Evolutionary conservation across 1,140 invertebrate species (phyloP), one percentile per base, ranked within the genome.

Genomic region (Galleria mellonella): DNA sequence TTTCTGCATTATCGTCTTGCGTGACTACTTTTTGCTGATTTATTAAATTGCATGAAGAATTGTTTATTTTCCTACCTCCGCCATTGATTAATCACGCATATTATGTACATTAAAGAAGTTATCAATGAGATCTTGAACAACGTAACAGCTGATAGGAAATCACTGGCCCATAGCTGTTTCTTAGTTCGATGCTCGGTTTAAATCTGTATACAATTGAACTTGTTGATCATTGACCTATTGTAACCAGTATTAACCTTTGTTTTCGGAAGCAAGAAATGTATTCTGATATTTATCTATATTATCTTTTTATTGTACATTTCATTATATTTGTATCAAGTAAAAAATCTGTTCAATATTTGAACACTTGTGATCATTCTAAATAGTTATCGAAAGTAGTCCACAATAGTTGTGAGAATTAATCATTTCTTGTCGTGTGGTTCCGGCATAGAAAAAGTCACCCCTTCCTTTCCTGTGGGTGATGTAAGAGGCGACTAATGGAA

Each of bases 21-120:
- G 49, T 51, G 62, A 64, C 72, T 46, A 43, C 67, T 74, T 75
- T 81, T 70, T 70, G 43, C 64, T 39, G 45, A 28, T 45, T 53
- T 41, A 54, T 52, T 58, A 62, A 69, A 32, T 9, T 32, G 10
- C 17, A 23, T 11, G 2, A 32, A 32, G 2, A 32, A 32, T 23
- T 23, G 6, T 23, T 23, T 23, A 23, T 23, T 23, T 23, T 6
- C 17, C 6, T 23, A 2, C 17, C 17, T 23, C 6, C 17, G 2
- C 17, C 17, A 23, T 23, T 23, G 17, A 23, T 23, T 23, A 23
- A 23, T 23, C 17, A 23, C 6, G 17, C 17, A 23, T 23, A 23
- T 23, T 23, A 3, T 6, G 17, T 23, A 6, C 17, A 23, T 3
- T 23, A 23, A 23, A 23, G 17, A 3, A 23, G 10, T 37, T 37